These are phyloP conservation scores for Girardinichthys multiradiatus DNA, from an alignment of 2,113 vertebrate species.

Conservation along the genomic window DNA sequence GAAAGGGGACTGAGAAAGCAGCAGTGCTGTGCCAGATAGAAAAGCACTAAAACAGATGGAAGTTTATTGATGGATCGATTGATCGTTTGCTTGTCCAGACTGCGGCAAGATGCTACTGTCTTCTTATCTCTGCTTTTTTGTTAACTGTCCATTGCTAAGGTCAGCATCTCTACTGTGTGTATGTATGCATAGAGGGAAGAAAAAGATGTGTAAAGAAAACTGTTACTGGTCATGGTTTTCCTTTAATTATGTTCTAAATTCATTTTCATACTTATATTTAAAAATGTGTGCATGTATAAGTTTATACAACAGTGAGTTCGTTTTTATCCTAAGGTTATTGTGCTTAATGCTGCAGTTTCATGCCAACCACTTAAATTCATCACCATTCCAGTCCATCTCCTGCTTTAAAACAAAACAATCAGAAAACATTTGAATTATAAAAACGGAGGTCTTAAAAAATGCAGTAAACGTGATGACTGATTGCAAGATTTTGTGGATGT, in stretches of 20 bases:
- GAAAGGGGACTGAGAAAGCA: not conserved
- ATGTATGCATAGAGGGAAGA: slow-evolving; percentile 1
- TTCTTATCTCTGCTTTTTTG: slow-evolving; percentile 57
- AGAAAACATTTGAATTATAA: not conserved
- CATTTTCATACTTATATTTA: not conserved
- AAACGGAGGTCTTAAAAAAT: not conserved
- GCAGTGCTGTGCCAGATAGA: slow-evolving; percentile 40
- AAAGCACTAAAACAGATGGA: slow-evolving; percentile 69
- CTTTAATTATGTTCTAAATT: too few species aligned
- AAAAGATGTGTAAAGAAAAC: not conserved
- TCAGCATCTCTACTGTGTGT: slow-evolving; percentile 60
- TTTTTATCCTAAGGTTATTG: not conserved
- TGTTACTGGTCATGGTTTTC: not conserved
- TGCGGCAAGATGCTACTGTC: slow-evolving; percentile 57
- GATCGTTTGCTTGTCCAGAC: slow-evolving; percentile 59
- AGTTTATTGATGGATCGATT: slow-evolving; percentile 68
- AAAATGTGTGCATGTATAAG: not conserved
- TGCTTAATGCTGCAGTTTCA: slow-evolving; percentile 11
- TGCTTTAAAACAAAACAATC: not conserved
- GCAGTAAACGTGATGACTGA: not conserved
- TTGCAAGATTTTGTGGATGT: not conserved
- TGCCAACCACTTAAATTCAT: slow-evolving; percentile 6
- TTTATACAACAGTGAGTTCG: not conserved
- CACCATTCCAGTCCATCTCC: not conserved
- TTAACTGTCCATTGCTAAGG: slow-evolving; percentile 52